phyloP scores from a whole-genome alignment of 2,888 invertebrate species.

The Dicyrtomina minuta region DNA sequence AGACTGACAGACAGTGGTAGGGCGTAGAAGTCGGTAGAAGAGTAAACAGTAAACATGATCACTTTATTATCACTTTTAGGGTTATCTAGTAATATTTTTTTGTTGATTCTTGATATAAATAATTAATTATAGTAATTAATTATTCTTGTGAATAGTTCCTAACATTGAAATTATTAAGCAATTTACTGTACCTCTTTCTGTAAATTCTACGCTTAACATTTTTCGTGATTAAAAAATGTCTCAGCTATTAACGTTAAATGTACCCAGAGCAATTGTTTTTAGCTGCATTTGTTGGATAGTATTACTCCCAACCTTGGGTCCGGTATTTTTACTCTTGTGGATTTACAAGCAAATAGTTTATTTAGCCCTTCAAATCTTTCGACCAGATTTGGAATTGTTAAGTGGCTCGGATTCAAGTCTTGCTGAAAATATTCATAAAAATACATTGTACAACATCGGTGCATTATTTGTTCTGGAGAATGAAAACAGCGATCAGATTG shows the following conservation, averaged over 20 bases:
- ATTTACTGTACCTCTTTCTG: no score
- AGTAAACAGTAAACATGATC: no score
- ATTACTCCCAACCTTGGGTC: background rate
- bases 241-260: background rate
- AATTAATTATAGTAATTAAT: no score
- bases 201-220: no score
- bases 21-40: no score
- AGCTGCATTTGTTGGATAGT: slow-evolving; percentile 11
- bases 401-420: slow-evolving; percentile 5
- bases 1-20: no score
- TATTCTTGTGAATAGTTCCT: no score
- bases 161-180: no score
- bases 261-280: background rate
- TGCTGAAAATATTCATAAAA: background rate
- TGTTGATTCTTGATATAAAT: no score
- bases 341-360: background rate
- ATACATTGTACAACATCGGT: slow-evolving; percentile 18
- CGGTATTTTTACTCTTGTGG: background rate
- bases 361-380: background rate
- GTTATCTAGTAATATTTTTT: no score
- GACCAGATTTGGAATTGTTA: slow-evolving; percentile 8
- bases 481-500: background rate
- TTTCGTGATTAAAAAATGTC: background rate
- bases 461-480: slow-evolving; percentile 2
- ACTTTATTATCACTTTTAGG: no score